Evolutionary conservation across 2,113 vertebrate genomes (phyloP).

Genomic region (Pyxicephalus adspersus): DNA sequence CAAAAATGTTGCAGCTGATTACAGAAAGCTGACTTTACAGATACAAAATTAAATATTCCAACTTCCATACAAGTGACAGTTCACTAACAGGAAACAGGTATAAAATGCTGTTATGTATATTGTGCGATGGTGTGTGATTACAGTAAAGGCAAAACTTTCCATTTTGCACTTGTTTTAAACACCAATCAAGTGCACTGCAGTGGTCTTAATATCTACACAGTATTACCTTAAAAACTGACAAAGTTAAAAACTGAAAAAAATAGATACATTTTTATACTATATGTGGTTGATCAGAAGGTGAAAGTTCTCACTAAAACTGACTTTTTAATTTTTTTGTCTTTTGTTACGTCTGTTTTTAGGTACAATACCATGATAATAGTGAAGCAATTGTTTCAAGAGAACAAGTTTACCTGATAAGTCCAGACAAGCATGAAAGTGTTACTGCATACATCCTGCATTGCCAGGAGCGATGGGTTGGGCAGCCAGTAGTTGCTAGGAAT

Average conservation of each 20-base stretch:
- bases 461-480: constrained; percentile 55
- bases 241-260: too few relatives aligned
- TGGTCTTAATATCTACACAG: neutral
- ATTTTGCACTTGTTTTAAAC: too few relatives aligned
- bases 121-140: too few relatives aligned
- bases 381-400: constrained; percentile 52
- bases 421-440: constrained; percentile 46
- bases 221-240: neutral
- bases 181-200: too few relatives aligned
- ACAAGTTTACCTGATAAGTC: constrained; percentile 45
- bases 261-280: neutral
- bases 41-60: too few relatives aligned
- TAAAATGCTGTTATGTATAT: too few relatives aligned
- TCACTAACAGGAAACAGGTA: too few relatives aligned
- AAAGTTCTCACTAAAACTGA: neutral
- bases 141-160: too few relatives aligned
- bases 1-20: too few relatives aligned
- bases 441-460: constrained; percentile 55
- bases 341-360: constrained; percentile 17
- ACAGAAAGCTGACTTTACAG: too few relatives aligned
- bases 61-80: too few relatives aligned
- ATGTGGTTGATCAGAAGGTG: neutral
- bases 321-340: neutral
- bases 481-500: constrained; percentile 55
- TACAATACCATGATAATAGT: constrained; percentile 53